A percentile compares a stretch with the other conserved stretches of the same genome.
phyloP scores from a whole-genome alignment of 2,113 vertebrate species.

The Meles meles region DNA sequence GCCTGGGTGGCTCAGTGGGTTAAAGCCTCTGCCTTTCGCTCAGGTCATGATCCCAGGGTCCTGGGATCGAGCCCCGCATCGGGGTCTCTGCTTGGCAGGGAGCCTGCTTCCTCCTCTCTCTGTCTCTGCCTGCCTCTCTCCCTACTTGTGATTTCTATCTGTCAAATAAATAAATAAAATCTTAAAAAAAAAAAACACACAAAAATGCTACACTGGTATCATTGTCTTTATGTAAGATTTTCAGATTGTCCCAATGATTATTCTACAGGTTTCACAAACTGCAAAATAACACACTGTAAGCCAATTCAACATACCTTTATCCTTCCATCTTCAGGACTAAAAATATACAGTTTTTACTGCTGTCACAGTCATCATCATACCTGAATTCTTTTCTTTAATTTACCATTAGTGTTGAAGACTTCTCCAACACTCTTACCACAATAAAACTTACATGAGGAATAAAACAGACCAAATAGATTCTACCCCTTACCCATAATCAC shows the following conservation, averaged over 20 bases:
- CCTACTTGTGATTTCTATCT: too few relatives aligned
- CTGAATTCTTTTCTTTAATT: background rate
- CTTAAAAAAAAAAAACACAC: too few relatives aligned
- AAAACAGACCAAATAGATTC: constrained; percentile 6
- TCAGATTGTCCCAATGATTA: background rate
- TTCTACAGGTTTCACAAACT: background rate
- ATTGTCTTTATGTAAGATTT: background rate
- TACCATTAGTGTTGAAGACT: constrained; percentile 31
- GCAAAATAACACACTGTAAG: constrained; percentile 12
- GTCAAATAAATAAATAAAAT: too few relatives aligned
- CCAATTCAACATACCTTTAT: background rate
- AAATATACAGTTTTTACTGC: constrained; percentile 33
- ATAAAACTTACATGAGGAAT: constrained; percentile 5
- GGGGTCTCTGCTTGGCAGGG: too few relatives aligned
- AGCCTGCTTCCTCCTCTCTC: too few relatives aligned
- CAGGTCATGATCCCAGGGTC: too few relatives aligned
- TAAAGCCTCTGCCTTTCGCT: too few relatives aligned
- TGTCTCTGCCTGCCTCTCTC: too few relatives aligned
- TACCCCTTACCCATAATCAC: background rate
- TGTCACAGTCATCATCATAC: background rate
- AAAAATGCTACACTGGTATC: constrained; percentile 2
- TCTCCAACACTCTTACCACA: background rate
- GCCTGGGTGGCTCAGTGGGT: too few relatives aligned
- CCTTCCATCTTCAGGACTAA: constrained; percentile 39
- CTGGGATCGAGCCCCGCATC: too few relatives aligned